These are phyloP conservation scores for Pelobates fuscus DNA, from an alignment of 2,113 vertebrate genomes.

Conservation along the genomic window DNA sequence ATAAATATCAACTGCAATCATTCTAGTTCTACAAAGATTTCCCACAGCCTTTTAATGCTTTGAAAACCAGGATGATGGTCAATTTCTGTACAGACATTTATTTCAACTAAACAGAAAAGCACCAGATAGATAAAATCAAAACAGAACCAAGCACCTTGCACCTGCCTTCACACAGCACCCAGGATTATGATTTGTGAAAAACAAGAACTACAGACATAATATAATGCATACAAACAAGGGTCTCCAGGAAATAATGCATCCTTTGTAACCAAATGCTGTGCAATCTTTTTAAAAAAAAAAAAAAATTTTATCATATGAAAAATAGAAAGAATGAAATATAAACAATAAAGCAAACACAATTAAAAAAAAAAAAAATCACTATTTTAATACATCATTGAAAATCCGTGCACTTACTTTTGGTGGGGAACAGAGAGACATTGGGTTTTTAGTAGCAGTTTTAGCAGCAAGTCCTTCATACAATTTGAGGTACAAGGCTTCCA, in stretches of 20 bases:
- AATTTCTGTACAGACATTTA: no score
- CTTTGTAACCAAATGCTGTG: no score
- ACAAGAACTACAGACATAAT: not conserved
- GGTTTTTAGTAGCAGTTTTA: constrained; percentile 70
- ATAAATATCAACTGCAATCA: no score
- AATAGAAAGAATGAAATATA: not conserved
- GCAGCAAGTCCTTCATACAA: constrained; percentile 76
- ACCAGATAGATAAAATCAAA: not conserved
- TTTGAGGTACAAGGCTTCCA: constrained; percentile 66
- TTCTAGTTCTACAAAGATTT: no score
- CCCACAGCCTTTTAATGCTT: no score
- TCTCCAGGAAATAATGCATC: no score
- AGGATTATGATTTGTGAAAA: not conserved
- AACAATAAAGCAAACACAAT: not conserved
- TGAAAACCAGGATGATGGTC: no score
- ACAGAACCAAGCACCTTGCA: no score
- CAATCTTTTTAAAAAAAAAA: no score
- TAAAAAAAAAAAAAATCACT: not conserved
- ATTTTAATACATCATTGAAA: not conserved
- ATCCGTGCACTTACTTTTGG: constrained; percentile 70
- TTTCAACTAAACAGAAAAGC: no score
- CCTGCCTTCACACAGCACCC: no score
- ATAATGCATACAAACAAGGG: not conserved
- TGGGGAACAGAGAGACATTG: constrained; percentile 75
- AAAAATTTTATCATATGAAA: no score